phyloP scores from a whole-genome alignment of 2,113 vertebrate species.

The Melospiza georgiana region DNA sequence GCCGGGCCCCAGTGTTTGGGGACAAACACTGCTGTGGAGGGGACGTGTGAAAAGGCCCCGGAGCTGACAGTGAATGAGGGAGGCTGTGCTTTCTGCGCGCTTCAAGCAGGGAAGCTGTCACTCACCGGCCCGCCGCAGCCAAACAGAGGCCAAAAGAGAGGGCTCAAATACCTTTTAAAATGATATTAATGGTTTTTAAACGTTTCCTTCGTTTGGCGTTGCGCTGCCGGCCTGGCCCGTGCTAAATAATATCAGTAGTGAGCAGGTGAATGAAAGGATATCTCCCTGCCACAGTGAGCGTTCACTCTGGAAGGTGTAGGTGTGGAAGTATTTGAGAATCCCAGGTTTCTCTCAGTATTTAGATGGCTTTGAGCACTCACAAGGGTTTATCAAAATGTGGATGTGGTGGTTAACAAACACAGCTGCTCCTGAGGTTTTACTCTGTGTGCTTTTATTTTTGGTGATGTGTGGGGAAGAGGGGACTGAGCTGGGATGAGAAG shows the following conservation, averaged over 20 bases:
- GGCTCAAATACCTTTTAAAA: conserved; percentile 82
- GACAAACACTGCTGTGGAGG: conserved; percentile 87
- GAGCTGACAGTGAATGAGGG: conserved; percentile 84
- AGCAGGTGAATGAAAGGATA: background rate
- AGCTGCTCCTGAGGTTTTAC: background rate
- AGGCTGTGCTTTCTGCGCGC: conserved; percentile 81
- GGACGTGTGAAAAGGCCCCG: conserved; percentile 85
- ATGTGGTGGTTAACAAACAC: background rate
- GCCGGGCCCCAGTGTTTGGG: conserved; percentile 85
- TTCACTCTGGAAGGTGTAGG: background rate
- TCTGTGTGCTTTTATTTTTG: background rate
- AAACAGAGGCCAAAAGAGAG: conserved; percentile 80
- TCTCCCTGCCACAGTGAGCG: background rate
- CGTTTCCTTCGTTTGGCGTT: conserved; percentile 55
- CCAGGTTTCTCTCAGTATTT: background rate
- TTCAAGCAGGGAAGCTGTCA: conserved; percentile 86
- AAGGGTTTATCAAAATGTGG: background rate
- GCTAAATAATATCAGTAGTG: conserved; percentile 20
- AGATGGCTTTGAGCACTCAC: background rate
- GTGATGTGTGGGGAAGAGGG: background rate
- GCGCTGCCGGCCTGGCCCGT: background rate
- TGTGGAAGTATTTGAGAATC: background rate
- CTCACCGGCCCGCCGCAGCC: conserved; percentile 77
- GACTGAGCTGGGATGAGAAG: background rate
- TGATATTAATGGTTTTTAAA: conserved; percentile 81